Evolutionary conservation across 1,140 invertebrate species (phyloP), one percentile per base, ranked within the genome.

Genomic region (Stenopsyche tienmushanensis): DNA sequence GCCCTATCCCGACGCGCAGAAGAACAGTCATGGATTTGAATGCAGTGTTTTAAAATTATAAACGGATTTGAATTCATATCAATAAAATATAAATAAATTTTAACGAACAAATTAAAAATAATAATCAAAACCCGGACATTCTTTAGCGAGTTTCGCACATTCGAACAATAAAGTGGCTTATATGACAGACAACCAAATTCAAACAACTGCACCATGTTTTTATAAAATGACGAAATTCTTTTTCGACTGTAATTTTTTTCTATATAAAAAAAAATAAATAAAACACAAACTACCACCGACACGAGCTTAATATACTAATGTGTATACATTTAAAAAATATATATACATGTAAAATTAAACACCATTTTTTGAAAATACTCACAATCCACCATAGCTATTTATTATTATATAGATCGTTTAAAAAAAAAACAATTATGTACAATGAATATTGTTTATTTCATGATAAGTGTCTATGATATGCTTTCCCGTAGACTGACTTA

Each of bases 401-500:
- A 34, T 34, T n/a, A n/a, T n/a, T 34, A 34, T 34, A 34, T 5
- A 34, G 13, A 34, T 34, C 13, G 29, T 34, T 34, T 34, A 13
- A 7, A 13, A 34, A 34, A 5, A 34, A 34, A n/a, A n/a, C n/a
- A n/a, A n/a, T n/a, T n/a, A 34, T 47, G 18, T 20, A 20, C 44
- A 9, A 5, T 9, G 8, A 9, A 47, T 47, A 20, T 18, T 9
- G 44, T 7, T 34, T 34, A 7, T 34, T 34, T 34, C 29, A 34
- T 47, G 7, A 15, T 47, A 47, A 15, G 57, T 66, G 66, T 67
- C 66, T 67, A 67, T 67, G 62, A 59, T 67, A 67, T 67, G 66
- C 66, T 67, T 63, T 67, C 66, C 53, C 41, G 66, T 67, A 67
- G 66, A 67, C 66, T 67, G 66, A 67, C 60, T 64, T 58, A 29